Conservation (phyloP, 2,113 vertebrate genomes). For the Zapus hudsonius region DNA sequence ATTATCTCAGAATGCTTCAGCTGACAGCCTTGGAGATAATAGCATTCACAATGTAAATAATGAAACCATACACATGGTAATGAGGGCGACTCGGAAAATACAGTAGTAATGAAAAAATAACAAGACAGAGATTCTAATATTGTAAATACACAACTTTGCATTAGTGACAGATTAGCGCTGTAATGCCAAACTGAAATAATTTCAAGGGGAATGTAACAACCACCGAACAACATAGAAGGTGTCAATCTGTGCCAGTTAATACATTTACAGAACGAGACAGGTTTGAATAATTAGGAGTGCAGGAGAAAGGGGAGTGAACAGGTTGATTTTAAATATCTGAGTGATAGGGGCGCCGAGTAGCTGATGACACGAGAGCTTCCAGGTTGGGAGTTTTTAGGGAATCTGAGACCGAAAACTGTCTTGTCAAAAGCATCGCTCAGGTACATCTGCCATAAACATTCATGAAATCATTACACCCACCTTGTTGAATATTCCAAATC, state of each 20-base stretch:
- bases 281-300: slow-evolving; percentile 49
- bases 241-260: slow-evolving; percentile 53
- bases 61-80: slow-evolving; percentile 65
- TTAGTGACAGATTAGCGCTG: slow-evolving; percentile 71
- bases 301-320: not conserved
- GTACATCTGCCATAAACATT: not conserved
- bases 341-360: not conserved
- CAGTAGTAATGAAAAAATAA: slow-evolving; percentile 79
- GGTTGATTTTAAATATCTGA: not conserved
- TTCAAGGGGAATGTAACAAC: slow-evolving; percentile 59
- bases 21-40: slow-evolving; percentile 67
- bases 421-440: not conserved
- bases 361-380: not conserved
- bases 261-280: slow-evolving; percentile 61
- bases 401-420: slow-evolving; percentile 47
- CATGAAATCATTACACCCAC: not conserved
- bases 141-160: slow-evolving; percentile 61
- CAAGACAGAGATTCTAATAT: slow-evolving; percentile 55
- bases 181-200: slow-evolving; percentile 58
- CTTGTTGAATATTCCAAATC: not conserved
- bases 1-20: slow-evolving; percentile 63
- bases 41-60: slow-evolving; percentile 70
- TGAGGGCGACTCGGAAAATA: slow-evolving; percentile 68
- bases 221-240: slow-evolving; percentile 45
- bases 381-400: not conserved